Conservation (phyloP, 2,113 vertebrate genomes). For the Choloepus hoffmanni region DNA sequence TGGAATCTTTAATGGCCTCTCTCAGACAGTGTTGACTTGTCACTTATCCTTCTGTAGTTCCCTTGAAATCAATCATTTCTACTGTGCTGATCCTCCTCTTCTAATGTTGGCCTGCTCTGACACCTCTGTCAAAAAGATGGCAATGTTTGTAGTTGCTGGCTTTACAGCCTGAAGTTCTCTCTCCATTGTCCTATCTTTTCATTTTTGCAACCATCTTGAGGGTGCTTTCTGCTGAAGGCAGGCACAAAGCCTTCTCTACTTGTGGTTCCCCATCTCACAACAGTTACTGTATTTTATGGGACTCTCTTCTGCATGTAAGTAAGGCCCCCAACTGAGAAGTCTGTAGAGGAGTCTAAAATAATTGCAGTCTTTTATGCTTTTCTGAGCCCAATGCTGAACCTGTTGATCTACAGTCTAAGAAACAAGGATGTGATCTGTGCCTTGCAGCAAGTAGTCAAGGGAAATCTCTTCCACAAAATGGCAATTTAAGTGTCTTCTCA, state of each 20-base stretch:
- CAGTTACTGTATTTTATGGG: conserved; percentile 70
- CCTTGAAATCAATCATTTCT: too few relatives aligned
- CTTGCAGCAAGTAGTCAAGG: background rate
- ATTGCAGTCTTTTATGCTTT: conserved; percentile 74
- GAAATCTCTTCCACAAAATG: background rate
- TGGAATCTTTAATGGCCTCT: too few relatives aligned
- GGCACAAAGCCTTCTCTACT: conserved; percentile 71
- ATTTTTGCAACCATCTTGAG: conserved; percentile 51
- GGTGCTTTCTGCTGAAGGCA: conserved; percentile 62
- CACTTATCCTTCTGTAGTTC: too few relatives aligned
- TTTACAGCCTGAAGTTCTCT: conserved; percentile 70
- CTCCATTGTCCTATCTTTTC: conserved; percentile 52
- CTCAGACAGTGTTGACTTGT: too few relatives aligned
- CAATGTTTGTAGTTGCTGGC: conserved; percentile 45
- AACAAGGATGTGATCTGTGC: conserved; percentile 71
- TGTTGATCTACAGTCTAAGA: conserved; percentile 69
- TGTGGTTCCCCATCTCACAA: conserved; percentile 71
- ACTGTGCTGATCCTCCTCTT: conserved; percentile 77
- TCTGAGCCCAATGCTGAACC: conserved; percentile 76
- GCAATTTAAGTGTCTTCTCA: background rate
- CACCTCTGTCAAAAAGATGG: conserved; percentile 47
- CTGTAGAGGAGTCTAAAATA: conserved; percentile 63
- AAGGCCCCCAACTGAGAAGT: conserved; percentile 24
- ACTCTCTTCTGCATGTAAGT: conserved; percentile 72
- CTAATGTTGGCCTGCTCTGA: conserved; percentile 74